Percentiles rank a stretch among this genome's conserved stretches.
Evolutionary conservation across 2,888 invertebrate genomes (phyloP).

Genomic region (Lepidocyrtinus sp.): DNA sequence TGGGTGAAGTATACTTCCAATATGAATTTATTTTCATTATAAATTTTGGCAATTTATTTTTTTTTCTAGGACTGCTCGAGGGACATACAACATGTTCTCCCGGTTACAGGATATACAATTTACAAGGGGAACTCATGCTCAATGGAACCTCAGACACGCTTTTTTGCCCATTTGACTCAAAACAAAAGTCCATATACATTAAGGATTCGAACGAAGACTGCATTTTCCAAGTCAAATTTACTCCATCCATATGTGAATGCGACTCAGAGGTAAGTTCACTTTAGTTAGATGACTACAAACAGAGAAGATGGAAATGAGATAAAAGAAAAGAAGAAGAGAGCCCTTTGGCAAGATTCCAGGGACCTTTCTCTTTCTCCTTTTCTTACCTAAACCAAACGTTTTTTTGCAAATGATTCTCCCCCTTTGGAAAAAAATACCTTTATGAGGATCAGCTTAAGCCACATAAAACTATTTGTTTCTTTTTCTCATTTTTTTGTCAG

Average conservation of each 20-base stretch:
- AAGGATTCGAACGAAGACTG: slow-evolving; percentile 69
- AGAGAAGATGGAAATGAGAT: neutral
- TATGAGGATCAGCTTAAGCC: neutral
- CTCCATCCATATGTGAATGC: slow-evolving; percentile 70
- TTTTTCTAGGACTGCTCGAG: slow-evolving; percentile 44
- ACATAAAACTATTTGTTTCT: slow-evolving; percentile 41
- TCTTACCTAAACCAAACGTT: neutral
- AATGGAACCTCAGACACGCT: slow-evolving; percentile 68
- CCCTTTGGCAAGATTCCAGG: slow-evolving; percentile 44
- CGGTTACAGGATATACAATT: slow-evolving; percentile 68
- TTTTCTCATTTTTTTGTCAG: slow-evolving; percentile 17
- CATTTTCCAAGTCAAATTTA: slow-evolving; percentile 70
- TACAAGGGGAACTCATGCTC: slow-evolving; percentile 68
- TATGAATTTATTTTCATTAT: slow-evolving; percentile 2
- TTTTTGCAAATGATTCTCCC: too few species aligned
- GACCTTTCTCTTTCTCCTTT: neutral
- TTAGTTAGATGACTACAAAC: neutral
- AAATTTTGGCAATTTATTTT: slow-evolving; percentile 17
- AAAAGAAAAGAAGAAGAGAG: neutral
- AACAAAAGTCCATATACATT: slow-evolving; percentile 68
- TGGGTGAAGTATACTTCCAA: neutral
- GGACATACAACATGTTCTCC: slow-evolving; percentile 68
- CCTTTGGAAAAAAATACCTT: slow-evolving; percentile 1
- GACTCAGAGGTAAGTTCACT: slow-evolving; percentile 67
- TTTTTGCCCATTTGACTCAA: slow-evolving; percentile 70